Conservation (phyloP, 2,888 invertebrate genomes). For the Ferrisia virgata region DNA sequence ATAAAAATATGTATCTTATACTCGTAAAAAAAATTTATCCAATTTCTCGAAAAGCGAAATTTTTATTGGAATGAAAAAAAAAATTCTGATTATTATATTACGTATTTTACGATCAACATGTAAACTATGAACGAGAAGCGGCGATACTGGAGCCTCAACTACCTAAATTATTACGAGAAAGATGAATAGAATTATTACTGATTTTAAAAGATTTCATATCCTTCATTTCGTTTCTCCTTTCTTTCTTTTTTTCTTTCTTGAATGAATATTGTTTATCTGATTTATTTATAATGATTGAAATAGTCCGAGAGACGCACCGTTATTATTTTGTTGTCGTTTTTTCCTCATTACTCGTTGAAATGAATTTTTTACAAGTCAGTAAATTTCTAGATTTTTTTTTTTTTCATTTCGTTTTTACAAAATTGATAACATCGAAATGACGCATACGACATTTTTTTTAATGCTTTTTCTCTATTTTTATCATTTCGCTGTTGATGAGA, state of each 20-base stretch:
- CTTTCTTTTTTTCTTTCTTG: neutral
- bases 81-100: neutral
- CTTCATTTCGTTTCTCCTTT: too few relatives aligned
- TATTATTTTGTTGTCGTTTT: neutral
- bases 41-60: too few relatives aligned
- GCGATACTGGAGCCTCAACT: neutral
- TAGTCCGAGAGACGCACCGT: neutral
- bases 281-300: conserved; percentile 14
- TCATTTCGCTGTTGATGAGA: conserved; percentile 9
- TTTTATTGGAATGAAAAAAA: neutral
- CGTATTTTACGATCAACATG: neutral
- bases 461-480: neutral
- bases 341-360: neutral
- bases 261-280: neutral
- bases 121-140: neutral
- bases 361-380: conserved; percentile 1
- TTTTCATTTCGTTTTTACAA: conserved; percentile 3
- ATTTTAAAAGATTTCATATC: neutral
- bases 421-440: conserved; percentile 21
- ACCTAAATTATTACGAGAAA: neutral
- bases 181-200: neutral
- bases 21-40: too few relatives aligned
- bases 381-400: neutral
- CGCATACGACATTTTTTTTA: conserved; percentile 12
- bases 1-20: too few relatives aligned